These are phyloP conservation scores for Rhamnusium bicolor DNA, from an alignment of 2,888 invertebrate species.

Conservation along the genomic window DNA sequence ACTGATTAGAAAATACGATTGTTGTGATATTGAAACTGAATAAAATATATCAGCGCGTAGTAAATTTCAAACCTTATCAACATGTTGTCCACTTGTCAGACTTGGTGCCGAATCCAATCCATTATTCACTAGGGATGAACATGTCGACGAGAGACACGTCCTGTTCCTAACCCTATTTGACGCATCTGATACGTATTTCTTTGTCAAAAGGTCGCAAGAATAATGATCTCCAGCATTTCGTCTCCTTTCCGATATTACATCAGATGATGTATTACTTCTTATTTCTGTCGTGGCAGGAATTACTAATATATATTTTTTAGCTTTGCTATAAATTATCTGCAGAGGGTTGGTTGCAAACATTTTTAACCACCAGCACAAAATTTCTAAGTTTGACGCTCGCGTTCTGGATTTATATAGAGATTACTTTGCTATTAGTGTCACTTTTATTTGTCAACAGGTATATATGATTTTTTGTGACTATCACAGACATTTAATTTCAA, in stretches of 20 bases:
- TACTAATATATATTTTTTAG: slow-evolving; percentile 44
- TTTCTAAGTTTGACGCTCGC: background rate
- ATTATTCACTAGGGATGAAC: slow-evolving; percentile 63
- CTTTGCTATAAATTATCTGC: slow-evolving; percentile 17
- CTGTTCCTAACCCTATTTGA: slow-evolving; percentile 60
- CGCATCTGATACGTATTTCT: slow-evolving; percentile 62
- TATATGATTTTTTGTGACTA: no score
- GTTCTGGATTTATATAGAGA: background rate
- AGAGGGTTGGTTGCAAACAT: background rate
- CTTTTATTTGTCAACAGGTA: no score
- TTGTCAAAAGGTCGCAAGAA: slow-evolving; percentile 62
- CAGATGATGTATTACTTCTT: slow-evolving; percentile 58
- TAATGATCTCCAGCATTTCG: slow-evolving; percentile 60
- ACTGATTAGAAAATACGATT: background rate
- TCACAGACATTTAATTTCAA: no score
- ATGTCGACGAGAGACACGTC: slow-evolving; percentile 58
- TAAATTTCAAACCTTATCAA: slow-evolving; percentile 54
- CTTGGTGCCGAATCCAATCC: slow-evolving; percentile 58
- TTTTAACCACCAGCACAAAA: background rate
- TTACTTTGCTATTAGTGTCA: background rate
- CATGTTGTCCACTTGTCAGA: slow-evolving; percentile 62
- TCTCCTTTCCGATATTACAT: slow-evolving; percentile 57
- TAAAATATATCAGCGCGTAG: slow-evolving; percentile 31
- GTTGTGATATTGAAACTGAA: slow-evolving; percentile 13
- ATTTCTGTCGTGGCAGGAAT: slow-evolving; percentile 53